A percentile compares a stretch with the other conserved stretches of the same genome.
These are phyloP conservation scores for Drosophila subpulchrella DNA, from an alignment of 1,140 invertebrate species.

Conservation along the genomic window DNA sequence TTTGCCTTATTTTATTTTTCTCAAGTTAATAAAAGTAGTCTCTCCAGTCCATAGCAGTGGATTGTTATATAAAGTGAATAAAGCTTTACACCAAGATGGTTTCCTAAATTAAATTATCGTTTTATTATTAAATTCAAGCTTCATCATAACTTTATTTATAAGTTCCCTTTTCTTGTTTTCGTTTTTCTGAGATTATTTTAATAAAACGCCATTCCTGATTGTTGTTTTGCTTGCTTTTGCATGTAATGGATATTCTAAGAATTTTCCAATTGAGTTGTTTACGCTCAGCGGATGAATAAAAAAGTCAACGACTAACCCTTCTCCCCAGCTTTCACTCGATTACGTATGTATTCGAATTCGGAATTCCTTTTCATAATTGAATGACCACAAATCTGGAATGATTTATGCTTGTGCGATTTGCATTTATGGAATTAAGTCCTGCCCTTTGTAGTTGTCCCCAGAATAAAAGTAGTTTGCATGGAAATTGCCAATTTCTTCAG, in stretches of 20 bases:
- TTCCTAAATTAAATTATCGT: background rate
- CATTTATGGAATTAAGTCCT: conserved; percentile 43
- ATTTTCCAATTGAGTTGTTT: conserved; percentile 26
- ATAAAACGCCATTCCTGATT: background rate
- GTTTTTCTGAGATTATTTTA: background rate
- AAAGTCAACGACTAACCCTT: conserved; percentile 7
- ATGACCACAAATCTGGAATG: conserved; percentile 51
- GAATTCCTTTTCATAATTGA: conserved; percentile 57
- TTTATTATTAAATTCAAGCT: conserved; percentile 2
- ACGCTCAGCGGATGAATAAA: conserved; percentile 15
- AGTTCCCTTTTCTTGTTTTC: background rate
- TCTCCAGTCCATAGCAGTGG: no score
- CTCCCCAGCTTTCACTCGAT: conserved; percentile 25
- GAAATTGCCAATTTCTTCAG: conserved; percentile 53
- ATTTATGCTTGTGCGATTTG: conserved; percentile 52
- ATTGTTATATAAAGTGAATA: background rate
- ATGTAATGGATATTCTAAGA: background rate
- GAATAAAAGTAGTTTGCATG: conserved; percentile 53
- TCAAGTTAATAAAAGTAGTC: background rate
- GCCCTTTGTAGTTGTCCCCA: conserved; percentile 19
- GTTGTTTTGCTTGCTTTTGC: conserved; percentile 1
- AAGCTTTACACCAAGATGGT: background rate
- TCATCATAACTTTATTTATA: conserved; percentile 1
- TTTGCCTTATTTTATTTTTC: no score
- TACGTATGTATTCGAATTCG: conserved; percentile 48